Evolutionary conservation across 2,113 vertebrate genomes (phyloP), one percentile per base, ranked within the genome.

Genomic region (Pristiophorus japonicus): DNA sequence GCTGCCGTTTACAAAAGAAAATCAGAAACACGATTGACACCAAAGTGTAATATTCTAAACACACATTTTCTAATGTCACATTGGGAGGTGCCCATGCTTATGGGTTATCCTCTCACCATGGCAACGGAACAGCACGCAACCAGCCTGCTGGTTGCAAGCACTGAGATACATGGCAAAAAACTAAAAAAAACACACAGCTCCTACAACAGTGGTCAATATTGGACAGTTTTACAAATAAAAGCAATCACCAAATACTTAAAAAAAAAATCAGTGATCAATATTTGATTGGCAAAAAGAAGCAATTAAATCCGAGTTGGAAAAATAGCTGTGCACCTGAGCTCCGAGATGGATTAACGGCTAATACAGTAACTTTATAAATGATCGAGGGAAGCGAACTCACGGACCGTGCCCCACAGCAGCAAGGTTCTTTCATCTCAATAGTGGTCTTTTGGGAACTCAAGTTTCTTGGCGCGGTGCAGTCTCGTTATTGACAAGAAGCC

Each of bases 121-220:
- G 85, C 66, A 96, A 95, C 85, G 95, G 34, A 88, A 78, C 91
- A 42, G 14, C 38, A 95, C 95, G 93, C 95, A 97, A 97, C 96
- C 97, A 97, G 97, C 97, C 97, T 11, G 97, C 97, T 97, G 97
- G 96, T 97, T 96, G 96, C 24, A 96, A 94, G 65, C 45, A 73
- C 66, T 51, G 65, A 18, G 4, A 51, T 14, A 73, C 92, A 94
- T 63, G 5, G 88, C 88, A 95, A 96, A 96, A 93, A 42, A 55
- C 30, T 59, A 59, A 95, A 93, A 92, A 93, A 90, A 63, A 67
- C 38, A 75, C 73, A 75, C 75, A 66, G 42, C 65, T 94, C 65
- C 92, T 94, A 70, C 92, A 94, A 94, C 92, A 94, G 93, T 94
- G 93, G 93, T 94, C 93, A 94, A 94, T 34, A 51, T 47, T 70